A percentile compares a stretch with the other conserved stretches of the same genome.
Evolutionary conservation across 2,113 vertebrate species (phyloP).

Genomic region (Alouatta palliata): DNA sequence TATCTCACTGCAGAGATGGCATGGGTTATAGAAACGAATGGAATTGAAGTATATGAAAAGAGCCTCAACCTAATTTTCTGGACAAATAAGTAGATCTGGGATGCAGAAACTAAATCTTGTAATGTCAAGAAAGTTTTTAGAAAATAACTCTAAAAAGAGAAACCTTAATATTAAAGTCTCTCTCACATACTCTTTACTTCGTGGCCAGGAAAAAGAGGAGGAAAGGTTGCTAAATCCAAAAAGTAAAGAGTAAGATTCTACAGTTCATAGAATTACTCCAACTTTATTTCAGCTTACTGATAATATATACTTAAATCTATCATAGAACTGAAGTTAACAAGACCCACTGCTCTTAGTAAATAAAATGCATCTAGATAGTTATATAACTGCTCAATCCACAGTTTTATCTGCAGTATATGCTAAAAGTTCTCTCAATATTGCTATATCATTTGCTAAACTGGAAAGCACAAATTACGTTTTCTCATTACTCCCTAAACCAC

Average conservation of each 20-base stretch:
- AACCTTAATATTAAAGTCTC: background rate
- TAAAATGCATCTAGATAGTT: background rate
- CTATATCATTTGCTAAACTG: slow-evolving; percentile 22
- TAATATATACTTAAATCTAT: slow-evolving; percentile 19
- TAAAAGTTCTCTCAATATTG: slow-evolving; percentile 6
- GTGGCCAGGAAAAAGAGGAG: accelerated
- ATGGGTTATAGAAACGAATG: background rate
- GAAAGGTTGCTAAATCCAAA: background rate
- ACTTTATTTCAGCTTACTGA: background rate
- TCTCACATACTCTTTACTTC: background rate
- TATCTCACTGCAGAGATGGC: background rate
- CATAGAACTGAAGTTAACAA: background rate
- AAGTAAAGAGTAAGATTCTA: background rate
- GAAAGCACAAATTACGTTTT: slow-evolving; percentile 2
- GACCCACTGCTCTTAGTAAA: slow-evolving; percentile 10
- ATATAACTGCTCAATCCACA: background rate
- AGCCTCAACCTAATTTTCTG: background rate
- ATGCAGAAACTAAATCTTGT: background rate
- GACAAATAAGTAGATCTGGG: background rate
- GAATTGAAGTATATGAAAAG: background rate
- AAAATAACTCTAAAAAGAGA: background rate
- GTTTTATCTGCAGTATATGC: background rate
- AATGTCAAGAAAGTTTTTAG: background rate
- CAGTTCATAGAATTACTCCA: background rate
- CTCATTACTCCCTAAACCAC: background rate